Conservation (phyloP, 2,113 vertebrate genomes). For the Uria lomvia region DNA sequence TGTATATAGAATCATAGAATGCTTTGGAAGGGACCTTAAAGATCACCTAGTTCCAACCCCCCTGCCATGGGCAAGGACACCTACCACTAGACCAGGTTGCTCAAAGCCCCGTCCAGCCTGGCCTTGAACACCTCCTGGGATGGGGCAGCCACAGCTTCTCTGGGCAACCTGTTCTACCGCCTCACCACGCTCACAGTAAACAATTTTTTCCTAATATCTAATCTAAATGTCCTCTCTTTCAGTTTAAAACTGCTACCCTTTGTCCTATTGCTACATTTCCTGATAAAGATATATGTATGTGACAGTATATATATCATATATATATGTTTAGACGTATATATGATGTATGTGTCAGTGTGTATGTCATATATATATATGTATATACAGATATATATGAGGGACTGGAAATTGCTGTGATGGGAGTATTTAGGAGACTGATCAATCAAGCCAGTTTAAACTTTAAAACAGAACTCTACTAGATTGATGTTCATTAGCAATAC, state of each 20-base stretch:
- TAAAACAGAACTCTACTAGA: neutral
- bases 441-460: neutral
- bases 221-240: neutral
- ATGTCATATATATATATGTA: neutral
- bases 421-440: neutral
- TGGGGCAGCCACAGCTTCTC: neutral
- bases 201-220: neutral
- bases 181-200: neutral
- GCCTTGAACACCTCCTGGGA: neutral
- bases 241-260: neutral
- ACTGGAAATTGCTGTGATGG: neutral
- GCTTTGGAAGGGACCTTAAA: neutral
- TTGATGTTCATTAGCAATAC: neutral
- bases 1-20: neutral
- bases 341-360: neutral
- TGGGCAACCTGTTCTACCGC: neutral
- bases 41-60: neutral
- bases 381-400: neutral
- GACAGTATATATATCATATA: neutral
- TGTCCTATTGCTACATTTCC: neutral
- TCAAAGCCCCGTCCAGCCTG: neutral
- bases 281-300: neutral
- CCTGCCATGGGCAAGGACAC: neutral
- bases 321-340: neutral
- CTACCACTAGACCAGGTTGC: neutral